Evolutionary conservation across 2,113 vertebrate species (phyloP).

Genomic region (Dasyornis broadbenti): DNA sequence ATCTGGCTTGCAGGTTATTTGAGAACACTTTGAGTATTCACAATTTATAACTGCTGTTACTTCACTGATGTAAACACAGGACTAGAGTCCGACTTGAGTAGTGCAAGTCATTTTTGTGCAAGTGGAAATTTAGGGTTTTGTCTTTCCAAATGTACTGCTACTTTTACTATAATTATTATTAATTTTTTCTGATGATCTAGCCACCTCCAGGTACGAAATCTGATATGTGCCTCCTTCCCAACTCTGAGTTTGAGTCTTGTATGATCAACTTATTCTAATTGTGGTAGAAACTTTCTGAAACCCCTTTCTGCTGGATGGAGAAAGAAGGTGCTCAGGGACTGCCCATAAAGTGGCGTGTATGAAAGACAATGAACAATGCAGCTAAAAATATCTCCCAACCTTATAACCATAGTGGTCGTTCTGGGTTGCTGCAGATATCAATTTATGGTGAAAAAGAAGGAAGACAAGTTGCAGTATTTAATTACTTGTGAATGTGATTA

Average conservation of each 20-base stretch:
- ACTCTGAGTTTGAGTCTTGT: not conserved
- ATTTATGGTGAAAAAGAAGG: constrained; percentile 2
- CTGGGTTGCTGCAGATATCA: not conserved
- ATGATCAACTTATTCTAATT: not conserved
- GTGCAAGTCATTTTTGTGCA: not conserved
- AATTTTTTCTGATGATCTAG: not conserved
- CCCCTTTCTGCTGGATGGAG: not conserved
- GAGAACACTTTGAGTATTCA: not conserved
- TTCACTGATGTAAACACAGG: not conserved
- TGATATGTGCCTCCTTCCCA: not conserved
- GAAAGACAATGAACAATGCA: constrained; percentile 8
- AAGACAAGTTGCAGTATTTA: constrained; percentile 9
- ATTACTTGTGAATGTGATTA: constrained; percentile 23
- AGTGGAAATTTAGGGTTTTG: not conserved
- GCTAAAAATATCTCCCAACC: not conserved
- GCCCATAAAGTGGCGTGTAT: not conserved
- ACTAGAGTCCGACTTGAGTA: not conserved
- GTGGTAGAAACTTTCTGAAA: not conserved
- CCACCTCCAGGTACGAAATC: not conserved
- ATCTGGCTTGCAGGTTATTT: not conserved
- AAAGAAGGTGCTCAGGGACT: not conserved
- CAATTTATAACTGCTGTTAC: not conserved
- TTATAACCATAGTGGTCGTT: not conserved
- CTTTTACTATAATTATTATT: not conserved
- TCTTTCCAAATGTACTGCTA: not conserved